phyloP scores from a whole-genome alignment of 2,888 invertebrate species.

The Drosophila anceps region DNA sequence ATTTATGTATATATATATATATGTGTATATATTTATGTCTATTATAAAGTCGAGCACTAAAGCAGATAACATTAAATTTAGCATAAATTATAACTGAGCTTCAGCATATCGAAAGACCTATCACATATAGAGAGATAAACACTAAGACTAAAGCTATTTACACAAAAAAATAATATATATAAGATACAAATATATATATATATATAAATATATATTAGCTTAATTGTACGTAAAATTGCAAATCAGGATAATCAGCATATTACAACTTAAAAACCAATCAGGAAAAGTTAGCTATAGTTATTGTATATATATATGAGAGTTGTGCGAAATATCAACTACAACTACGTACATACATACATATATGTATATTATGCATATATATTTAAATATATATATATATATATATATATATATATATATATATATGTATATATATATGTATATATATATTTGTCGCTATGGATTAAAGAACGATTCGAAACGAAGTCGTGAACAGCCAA shows the following conservation, averaged over 20 bases:
- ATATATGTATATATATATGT: constrained; percentile 4
- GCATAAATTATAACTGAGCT: constrained; percentile 55
- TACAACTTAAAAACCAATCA: constrained; percentile 41
- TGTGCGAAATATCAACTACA: constrained; percentile 55
- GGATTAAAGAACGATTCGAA: constrained; percentile 80
- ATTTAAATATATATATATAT: constrained; percentile 12
- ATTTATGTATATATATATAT: neutral
- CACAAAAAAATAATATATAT: constrained; percentile 46
- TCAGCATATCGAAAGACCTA: constrained; percentile 73
- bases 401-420: constrained; percentile 5
- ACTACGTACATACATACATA: constrained; percentile 31
- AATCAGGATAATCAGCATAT: constrained; percentile 51
- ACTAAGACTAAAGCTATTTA: constrained; percentile 69
- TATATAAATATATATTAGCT: constrained; percentile 43
- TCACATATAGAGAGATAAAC: constrained; percentile 70
- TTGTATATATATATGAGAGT: constrained; percentile 40
- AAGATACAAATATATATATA: constrained; percentile 32
- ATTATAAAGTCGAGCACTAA: constrained; percentile 27
- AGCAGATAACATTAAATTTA: constrained; percentile 30
- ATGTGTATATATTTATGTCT: neutral
- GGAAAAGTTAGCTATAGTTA: constrained; percentile 23
- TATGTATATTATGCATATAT: constrained; percentile 13
- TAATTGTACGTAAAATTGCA: constrained; percentile 67
- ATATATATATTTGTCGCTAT: constrained; percentile 44
- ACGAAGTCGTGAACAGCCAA: constrained; percentile 82